Base-by-base conservation (phyloP, 92 coral and sea anemone genomes). In the Plumapathes pennacea region DNA sequence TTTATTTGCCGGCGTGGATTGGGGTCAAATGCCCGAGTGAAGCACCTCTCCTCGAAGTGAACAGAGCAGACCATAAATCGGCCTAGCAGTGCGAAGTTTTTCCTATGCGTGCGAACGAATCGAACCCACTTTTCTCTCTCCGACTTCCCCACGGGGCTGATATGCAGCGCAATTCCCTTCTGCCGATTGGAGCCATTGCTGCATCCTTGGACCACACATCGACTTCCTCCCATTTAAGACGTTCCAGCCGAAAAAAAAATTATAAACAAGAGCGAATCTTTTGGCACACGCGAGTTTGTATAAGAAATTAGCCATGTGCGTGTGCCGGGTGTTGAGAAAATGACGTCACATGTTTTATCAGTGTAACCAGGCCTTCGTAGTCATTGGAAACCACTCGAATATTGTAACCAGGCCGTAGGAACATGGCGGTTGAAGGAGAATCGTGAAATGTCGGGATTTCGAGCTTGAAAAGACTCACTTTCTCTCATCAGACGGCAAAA, bases 141-240 rank as follows among this genome's bases (percentile, higher is more conserved):
- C 6, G 21, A 9, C 32, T 48, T 61, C 44, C 33, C 29, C 17
- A 6, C 10, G 18, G 57, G 50, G 10, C 49, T 42, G 25, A 11
- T 0, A 37, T 70, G 70, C 60, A 59, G 22, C 25, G 59, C 57
- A 41, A 72, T 62, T n/a, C 64, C 73, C 3, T 11, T 37, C 20
- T 42, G 36, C 17, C 8, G 57, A 45, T 66, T 27, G 8, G 67
- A 28, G 25, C 12, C 22, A 34, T 74, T 74, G 75, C 58, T 74
- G 60, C 82, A 74, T 20, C 72, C 60, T 22, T 74, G 60, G 15
- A 74, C 61, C 10, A 74, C 82, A 62, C 82, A 74, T 4, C 44
- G 40, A 20, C 39, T 26, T 23, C 66, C 66, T 25, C 26, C 18
- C 66, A 39, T 59, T 59, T 40, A 15, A 17, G 44, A 52, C 50